phyloP scores from a whole-genome alignment of 1,140 invertebrate genomes.

The Tigriopus japonicus region DNA sequence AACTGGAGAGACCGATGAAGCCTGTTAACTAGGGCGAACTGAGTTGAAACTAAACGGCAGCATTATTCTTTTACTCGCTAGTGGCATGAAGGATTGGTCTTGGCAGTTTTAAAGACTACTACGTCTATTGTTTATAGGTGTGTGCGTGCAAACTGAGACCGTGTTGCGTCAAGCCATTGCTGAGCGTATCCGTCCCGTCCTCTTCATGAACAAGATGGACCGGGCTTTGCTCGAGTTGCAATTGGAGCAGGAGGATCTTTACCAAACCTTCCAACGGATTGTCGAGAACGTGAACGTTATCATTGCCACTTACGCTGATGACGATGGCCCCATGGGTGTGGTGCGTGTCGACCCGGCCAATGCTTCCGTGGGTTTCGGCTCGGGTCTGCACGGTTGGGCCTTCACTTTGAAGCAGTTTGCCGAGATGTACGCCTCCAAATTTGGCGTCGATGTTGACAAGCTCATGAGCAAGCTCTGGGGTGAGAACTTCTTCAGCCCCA shows the following conservation, averaged over 20 bases:
- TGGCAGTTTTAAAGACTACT: too few species aligned
- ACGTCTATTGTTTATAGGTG: constrained; percentile 39
- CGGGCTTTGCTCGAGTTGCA: constrained; percentile 86
- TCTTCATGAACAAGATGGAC: constrained; percentile 99
- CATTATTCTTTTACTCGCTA: too few species aligned
- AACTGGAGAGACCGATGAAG: too few species aligned
- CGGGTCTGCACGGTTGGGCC: constrained; percentile 97
- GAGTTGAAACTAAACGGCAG: too few species aligned
- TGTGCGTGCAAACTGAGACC: constrained; percentile 98
- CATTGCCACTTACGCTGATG: constrained; percentile 96
- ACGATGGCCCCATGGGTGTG: constrained; percentile 95
- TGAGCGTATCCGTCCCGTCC: constrained; percentile 93
- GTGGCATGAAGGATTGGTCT: too few species aligned
- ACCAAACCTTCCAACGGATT: constrained; percentile 98
- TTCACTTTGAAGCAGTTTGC: constrained; percentile 99
- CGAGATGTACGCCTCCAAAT: constrained; percentile 96
- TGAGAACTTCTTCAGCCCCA: constrained; percentile 94
- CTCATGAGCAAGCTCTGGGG: constrained; percentile 93
- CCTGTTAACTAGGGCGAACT: too few species aligned
- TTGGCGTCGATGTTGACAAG: constrained; percentile 91
- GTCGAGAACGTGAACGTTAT: constrained; percentile 99
- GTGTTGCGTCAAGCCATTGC: constrained; percentile 96
- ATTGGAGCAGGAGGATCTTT: constrained; percentile 85
- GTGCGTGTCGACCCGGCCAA: constrained; percentile 89
- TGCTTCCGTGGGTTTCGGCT: constrained; percentile 97